These are phyloP conservation scores for Diogma glabrata DNA, from an alignment of 2,888 invertebrate species.

Conservation along the genomic window DNA sequence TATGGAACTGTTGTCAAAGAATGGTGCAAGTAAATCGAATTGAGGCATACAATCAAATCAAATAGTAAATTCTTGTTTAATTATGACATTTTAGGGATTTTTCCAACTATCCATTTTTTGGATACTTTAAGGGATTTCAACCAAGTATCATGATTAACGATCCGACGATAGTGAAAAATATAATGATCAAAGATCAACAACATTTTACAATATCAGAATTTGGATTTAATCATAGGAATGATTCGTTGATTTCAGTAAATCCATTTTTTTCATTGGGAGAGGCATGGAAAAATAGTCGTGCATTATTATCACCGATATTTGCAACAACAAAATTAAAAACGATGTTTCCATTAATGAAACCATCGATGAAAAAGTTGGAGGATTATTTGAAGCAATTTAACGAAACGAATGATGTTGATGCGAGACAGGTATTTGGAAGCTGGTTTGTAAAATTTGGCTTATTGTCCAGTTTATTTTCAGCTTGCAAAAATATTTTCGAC, in stretches of 20 bases:
- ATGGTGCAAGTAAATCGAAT: conserved; percentile 5
- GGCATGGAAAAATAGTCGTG: not conserved
- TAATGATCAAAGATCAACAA: not conserved
- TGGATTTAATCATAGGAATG: not conserved
- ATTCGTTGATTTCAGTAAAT: not conserved
- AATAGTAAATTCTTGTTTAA: too few relatives aligned
- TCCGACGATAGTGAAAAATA: not conserved
- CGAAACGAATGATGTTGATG: too few relatives aligned
- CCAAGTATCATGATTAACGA: not conserved
- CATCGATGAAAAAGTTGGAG: not conserved
- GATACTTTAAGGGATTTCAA: not conserved
- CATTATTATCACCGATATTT: not conserved
- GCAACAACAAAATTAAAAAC: not conserved
- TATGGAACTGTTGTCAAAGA: not conserved
- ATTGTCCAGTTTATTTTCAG: too few relatives aligned
- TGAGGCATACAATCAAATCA: too few relatives aligned
- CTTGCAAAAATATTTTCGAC: not conserved
- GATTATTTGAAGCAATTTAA: not conserved
- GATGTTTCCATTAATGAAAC: not conserved
- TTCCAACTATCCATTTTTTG: not conserved
- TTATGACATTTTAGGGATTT: too few relatives aligned
- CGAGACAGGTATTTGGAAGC: not conserved
- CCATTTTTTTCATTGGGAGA: not conserved
- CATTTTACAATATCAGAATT: not conserved
- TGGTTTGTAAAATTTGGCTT: not conserved